Conservation (phyloP, 2,113 vertebrate species). For the Tonatia bakeri region DNA sequence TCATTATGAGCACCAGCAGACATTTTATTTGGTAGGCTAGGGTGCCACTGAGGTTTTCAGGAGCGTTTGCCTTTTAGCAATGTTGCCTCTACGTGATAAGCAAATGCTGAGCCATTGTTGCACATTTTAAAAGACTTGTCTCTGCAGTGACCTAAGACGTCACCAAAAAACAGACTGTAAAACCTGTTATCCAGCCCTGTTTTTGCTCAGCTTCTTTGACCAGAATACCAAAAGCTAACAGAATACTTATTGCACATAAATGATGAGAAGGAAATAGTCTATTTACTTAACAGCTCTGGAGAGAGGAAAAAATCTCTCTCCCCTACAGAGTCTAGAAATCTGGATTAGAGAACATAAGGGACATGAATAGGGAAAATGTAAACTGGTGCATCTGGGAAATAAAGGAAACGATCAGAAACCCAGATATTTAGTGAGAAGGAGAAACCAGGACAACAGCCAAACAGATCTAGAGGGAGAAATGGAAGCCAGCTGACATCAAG, state of each 20-base stretch:
- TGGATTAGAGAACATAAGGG: conserved; percentile 51
- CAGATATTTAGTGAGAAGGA: conserved; percentile 74
- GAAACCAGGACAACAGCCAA: conserved; percentile 71
- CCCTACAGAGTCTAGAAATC: conserved; percentile 59
- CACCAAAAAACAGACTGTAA: neutral
- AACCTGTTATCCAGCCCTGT: conserved; percentile 32
- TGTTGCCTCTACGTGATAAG: conserved; percentile 9
- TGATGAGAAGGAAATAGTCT: conserved; percentile 60
- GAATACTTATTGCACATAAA: conserved; percentile 17
- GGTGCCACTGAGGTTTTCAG: neutral
- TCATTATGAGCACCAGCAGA: neutral
- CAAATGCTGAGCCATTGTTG: conserved; percentile 32
- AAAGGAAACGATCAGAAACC: conserved; percentile 65
- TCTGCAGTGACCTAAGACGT: conserved; percentile 6
- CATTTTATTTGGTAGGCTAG: neutral
- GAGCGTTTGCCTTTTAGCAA: neutral
- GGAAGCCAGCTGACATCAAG: conserved; percentile 28
- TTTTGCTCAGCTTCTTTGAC: conserved; percentile 40
- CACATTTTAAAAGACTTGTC: conserved; percentile 10
- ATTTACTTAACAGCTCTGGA: conserved; percentile 58
- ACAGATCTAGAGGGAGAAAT: conserved; percentile 46
- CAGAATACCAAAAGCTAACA: conserved; percentile 43
- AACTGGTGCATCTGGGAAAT: conserved; percentile 69
- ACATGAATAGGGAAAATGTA: conserved; percentile 45
- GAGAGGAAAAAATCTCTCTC: neutral